Evolutionary conservation across 1,140 invertebrate species (phyloP).

Genomic region (Lineus longissimus): DNA sequence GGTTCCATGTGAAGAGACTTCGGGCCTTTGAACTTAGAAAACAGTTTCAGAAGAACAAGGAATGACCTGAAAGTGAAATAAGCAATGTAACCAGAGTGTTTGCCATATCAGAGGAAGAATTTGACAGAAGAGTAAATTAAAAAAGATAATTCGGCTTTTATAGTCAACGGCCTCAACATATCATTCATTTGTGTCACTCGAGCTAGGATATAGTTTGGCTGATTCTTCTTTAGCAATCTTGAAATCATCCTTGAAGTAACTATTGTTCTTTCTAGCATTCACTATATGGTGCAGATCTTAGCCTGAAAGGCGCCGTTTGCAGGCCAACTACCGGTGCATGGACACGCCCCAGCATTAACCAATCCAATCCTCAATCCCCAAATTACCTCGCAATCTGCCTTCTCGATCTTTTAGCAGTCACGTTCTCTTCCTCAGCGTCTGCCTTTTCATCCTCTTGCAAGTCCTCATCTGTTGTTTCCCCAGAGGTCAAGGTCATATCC

Average conservation of each 20-base stretch:
- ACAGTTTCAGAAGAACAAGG: slow-evolving; percentile 69
- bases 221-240: neutral
- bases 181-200: too few relatives aligned
- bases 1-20: slow-evolving; percentile 71
- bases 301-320: too few relatives aligned
- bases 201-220: too few relatives aligned
- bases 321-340: too few relatives aligned
- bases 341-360: too few relatives aligned
- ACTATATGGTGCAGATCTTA: too few relatives aligned
- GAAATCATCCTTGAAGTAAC: too few relatives aligned
- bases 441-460: slow-evolving; percentile 22
- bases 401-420: slow-evolving; percentile 6
- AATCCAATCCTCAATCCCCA: slow-evolving; percentile 30
- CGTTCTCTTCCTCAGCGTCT: slow-evolving; percentile 22
- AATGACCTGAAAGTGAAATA: slow-evolving; percentile 56
- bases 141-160: too few relatives aligned
- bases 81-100: slow-evolving; percentile 14
- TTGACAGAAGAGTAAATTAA: too few relatives aligned
- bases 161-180: too few relatives aligned
- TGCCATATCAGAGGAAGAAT: too few relatives aligned
- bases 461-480: slow-evolving; percentile 45
- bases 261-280: too few relatives aligned
- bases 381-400: slow-evolving; percentile 14
- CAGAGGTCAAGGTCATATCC: slow-evolving; percentile 8
- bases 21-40: slow-evolving; percentile 77